Conservation (phyloP, 1,140 invertebrate genomes). For the Stegodyphus dumicola region DNA sequence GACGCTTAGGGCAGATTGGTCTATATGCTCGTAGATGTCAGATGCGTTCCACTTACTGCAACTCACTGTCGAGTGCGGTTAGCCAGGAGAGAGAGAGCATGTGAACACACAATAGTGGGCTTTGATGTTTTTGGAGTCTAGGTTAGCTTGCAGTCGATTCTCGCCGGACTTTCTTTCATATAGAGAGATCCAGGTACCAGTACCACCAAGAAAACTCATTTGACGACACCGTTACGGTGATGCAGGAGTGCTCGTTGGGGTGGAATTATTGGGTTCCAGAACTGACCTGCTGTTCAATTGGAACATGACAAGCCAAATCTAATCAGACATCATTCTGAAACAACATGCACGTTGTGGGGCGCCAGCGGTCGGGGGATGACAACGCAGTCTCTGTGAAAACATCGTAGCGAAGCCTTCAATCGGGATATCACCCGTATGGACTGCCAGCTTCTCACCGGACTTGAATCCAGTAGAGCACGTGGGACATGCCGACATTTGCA, state of each 20-base stretch:
- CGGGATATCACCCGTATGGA: conserved; percentile 5
- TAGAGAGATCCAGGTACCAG: not conserved
- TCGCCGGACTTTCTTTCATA: not conserved
- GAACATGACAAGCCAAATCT: not conserved
- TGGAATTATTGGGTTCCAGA: not conserved
- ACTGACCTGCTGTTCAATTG: not conserved
- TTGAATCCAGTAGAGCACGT: not conserved
- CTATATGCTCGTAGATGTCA: conserved; percentile 10
- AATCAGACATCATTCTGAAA: conserved; percentile 1
- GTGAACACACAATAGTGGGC: conserved; percentile 3
- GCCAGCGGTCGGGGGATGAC: not conserved
- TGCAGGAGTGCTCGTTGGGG: not conserved
- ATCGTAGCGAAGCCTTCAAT: too few species aligned
- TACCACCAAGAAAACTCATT: conserved; percentile 2
- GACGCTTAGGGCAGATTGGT: too few species aligned
- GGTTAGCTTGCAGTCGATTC: conserved; percentile 9
- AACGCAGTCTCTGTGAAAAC: not conserved
- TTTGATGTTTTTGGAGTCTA: not conserved
- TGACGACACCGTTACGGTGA: conserved; percentile 8
- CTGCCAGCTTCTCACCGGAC: not conserved
- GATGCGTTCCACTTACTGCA: conserved; percentile 11
- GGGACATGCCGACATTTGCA: not conserved
- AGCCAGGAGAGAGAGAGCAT: not conserved
- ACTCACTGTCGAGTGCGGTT: not conserved
- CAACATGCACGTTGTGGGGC: not conserved